phyloP scores from a whole-genome alignment of 37 sponge, comb jelly and placozoan species.

The Theonella swinhoei region DNA sequence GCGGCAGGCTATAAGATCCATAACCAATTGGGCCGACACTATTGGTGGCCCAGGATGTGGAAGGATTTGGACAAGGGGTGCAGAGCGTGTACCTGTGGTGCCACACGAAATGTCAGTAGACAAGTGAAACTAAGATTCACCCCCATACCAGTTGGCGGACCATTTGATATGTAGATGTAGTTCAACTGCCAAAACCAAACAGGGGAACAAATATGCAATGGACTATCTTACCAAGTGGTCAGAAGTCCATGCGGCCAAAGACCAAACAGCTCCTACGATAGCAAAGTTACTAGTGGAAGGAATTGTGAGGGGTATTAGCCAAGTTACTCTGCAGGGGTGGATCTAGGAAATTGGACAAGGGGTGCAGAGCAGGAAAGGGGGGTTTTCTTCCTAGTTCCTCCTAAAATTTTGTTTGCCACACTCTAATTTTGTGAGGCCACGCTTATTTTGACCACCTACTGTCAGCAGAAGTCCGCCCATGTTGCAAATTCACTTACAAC shows the following conservation, averaged over 20 bases:
- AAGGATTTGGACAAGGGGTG: constrained; percentile 13
- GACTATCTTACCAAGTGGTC: constrained; percentile 75
- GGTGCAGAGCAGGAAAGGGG: too few species aligned
- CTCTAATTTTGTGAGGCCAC: too few species aligned
- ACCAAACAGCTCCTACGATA: constrained; percentile 63
- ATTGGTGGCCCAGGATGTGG: constrained; percentile 42
- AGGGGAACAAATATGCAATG: constrained; percentile 46
- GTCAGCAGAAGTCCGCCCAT: too few species aligned
- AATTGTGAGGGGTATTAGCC: constrained; percentile 61
- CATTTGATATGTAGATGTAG: constrained; percentile 50
- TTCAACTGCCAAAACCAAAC: constrained; percentile 27
- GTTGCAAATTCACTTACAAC: too few species aligned
- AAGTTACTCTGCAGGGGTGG: constrained; percentile 47
- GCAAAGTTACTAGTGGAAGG: constrained; percentile 57
- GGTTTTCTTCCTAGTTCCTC: too few species aligned
- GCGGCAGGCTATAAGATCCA: constrained; percentile 28
- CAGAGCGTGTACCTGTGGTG: constrained; percentile 26
- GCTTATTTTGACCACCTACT: too few species aligned
- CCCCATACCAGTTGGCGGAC: constrained; percentile 41
- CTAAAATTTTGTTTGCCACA: too few species aligned
- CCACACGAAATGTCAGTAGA: constrained; percentile 23
- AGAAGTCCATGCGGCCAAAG: constrained; percentile 44
- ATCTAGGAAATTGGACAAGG: too few species aligned
- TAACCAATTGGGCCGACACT: constrained; percentile 6
- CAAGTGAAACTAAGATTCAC: neutral